phyloP scores from a whole-genome alignment of 2,888 invertebrate genomes.

The Ischnus inquisitorius region DNA sequence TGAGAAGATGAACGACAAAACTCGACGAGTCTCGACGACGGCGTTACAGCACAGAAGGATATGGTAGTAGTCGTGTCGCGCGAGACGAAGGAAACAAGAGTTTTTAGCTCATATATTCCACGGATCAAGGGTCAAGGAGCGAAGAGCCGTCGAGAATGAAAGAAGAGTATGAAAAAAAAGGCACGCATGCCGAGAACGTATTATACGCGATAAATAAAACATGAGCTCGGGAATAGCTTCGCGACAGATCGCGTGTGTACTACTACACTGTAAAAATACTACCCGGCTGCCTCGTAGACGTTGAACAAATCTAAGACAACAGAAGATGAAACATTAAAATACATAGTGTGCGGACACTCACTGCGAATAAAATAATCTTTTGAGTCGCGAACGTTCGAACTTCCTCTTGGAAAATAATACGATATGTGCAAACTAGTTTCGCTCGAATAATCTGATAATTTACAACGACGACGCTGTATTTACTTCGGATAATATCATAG shows the following conservation, averaged over 20 bases:
- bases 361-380: neutral
- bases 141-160: conserved; percentile 69
- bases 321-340: neutral
- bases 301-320: neutral
- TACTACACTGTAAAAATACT: conserved; percentile 34
- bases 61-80: conserved; percentile 1
- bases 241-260: conserved; percentile 54
- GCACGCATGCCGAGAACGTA: conserved; percentile 46
- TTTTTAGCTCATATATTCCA: conserved; percentile 68
- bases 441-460: no score
- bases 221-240: conserved; percentile 58
- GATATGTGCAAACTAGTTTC: no score
- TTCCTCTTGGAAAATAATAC: no score
- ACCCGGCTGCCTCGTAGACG: neutral
- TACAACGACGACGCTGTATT: no score
- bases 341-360: no score
- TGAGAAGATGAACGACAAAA: conserved; percentile 7
- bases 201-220: conserved; percentile 65
- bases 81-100: conserved; percentile 35
- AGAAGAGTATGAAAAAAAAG: conserved; percentile 66
- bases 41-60: neutral
- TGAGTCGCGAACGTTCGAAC: no score
- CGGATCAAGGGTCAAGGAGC: conserved; percentile 76
- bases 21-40: neutral
- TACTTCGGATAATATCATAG: no score